These are phyloP conservation scores for Corapipo altera DNA, from an alignment of 2,113 vertebrate species.

Conservation along the genomic window DNA sequence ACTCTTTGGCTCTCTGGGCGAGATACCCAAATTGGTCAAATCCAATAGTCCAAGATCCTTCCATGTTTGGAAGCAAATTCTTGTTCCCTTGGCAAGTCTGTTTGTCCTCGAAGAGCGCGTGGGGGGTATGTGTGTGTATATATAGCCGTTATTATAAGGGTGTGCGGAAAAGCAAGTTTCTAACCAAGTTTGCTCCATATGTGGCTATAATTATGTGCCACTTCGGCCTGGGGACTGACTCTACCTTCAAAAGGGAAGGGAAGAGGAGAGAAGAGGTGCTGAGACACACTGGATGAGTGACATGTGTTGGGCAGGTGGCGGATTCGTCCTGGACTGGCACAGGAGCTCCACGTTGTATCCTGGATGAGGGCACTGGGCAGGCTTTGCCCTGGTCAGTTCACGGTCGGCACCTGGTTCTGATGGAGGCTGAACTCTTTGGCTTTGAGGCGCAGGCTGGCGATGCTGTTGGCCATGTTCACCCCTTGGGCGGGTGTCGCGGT, in stretches of 20 bases:
- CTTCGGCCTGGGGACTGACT: not conserved
- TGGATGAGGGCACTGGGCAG: not conserved
- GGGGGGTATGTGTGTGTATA: constrained; percentile 55
- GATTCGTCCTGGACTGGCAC: not conserved
- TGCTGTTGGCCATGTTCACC: constrained; percentile 84
- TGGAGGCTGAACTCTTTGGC: constrained; percentile 87
- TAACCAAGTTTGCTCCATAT: constrained; percentile 50
- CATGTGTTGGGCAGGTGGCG: not conserved
- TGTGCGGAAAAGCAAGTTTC: constrained; percentile 47
- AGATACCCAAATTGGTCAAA: constrained; percentile 55
- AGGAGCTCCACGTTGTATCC: not conserved
- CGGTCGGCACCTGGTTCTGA: constrained; percentile 81
- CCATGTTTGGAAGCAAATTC: constrained; percentile 60
- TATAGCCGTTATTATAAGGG: constrained; percentile 44
- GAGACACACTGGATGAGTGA: not conserved
- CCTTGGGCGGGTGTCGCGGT: constrained; percentile 67
- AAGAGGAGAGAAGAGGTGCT: constrained; percentile 20
- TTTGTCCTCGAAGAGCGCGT: constrained; percentile 30
- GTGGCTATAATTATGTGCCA: constrained; percentile 51
- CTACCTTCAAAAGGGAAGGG: constrained; percentile 40
- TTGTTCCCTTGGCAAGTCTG: constrained; percentile 54
- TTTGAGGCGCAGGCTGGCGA: constrained; percentile 83
- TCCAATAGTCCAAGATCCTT: constrained; percentile 57
- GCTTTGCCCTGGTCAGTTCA: constrained; percentile 74
- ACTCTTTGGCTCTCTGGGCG: constrained; percentile 25